These are phyloP conservation scores for Drosophila infuscata DNA, from an alignment of 2,888 invertebrate genomes.

Conservation along the genomic window DNA sequence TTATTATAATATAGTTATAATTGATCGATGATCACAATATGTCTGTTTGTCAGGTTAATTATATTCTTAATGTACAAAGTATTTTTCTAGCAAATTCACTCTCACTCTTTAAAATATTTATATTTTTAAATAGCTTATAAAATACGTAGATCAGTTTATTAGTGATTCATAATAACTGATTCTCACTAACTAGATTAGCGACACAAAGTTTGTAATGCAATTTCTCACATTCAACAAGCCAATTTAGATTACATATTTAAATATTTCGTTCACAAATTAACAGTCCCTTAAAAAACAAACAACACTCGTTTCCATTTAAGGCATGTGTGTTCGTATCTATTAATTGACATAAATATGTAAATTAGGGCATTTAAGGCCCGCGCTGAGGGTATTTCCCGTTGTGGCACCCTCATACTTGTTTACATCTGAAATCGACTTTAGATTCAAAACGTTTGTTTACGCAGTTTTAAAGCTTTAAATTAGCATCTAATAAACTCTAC, in stretches of 20 bases:
- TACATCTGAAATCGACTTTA: not conserved
- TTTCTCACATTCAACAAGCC: not conserved
- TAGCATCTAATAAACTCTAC: conserved; percentile 8
- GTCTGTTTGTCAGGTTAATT: not conserved
- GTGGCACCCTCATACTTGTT: not conserved
- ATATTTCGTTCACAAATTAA: not conserved
- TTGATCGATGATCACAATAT: not conserved
- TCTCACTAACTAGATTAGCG: not conserved
- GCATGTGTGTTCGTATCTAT: not conserved
- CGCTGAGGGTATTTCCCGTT: not conserved
- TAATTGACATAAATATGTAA: not conserved
- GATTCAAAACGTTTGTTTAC: conserved; percentile 8
- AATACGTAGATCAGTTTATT: not conserved
- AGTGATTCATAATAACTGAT: not conserved
- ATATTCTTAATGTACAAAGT: not conserved
- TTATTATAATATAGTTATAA: not conserved
- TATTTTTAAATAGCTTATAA: not conserved
- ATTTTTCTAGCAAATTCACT: not conserved
- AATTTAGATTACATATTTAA: not conserved
- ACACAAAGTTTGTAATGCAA: not conserved
- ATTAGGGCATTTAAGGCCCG: no score
- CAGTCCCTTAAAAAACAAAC: no score
- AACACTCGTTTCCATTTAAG: no score
- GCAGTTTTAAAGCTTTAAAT: conserved; percentile 10
- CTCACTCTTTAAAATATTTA: not conserved